These are phyloP conservation scores for Xestia sexstrigata DNA, from an alignment of 2,888 invertebrate genomes.

Conservation along the genomic window DNA sequence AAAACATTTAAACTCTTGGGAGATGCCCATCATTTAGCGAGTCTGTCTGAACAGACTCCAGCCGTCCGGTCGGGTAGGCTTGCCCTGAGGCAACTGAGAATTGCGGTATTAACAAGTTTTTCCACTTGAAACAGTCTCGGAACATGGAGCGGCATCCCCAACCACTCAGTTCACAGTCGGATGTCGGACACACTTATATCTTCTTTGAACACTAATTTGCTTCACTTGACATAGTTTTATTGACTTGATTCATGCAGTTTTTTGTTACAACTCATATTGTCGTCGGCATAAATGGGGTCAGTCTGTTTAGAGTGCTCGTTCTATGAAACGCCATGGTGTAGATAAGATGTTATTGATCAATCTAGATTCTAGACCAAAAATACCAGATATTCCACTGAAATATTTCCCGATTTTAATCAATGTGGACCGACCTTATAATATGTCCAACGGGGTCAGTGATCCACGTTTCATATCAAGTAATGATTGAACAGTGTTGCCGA, in stretches of 20 bases:
- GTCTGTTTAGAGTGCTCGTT: constrained; percentile 4
- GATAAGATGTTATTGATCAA: constrained; percentile 23
- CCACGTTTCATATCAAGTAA: constrained; percentile 65
- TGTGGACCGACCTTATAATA: constrained; percentile 53
- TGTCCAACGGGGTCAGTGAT: constrained; percentile 51
- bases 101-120: constrained; percentile 63
- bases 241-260: constrained; percentile 36
- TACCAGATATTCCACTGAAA: constrained; percentile 5
- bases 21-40: constrained; percentile 59
- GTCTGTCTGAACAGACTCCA: constrained; percentile 52
- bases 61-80: constrained; percentile 37
- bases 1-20: constrained; percentile 44
- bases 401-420: constrained; percentile 35
- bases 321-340: constrained; percentile 9
- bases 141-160: constrained; percentile 47
- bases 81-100: constrained; percentile 49
- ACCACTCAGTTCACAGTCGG: constrained; percentile 48
- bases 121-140: constrained; percentile 57
- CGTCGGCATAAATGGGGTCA: not conserved
- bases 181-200: constrained; percentile 52
- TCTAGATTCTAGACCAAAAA: not conserved
- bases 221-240: constrained; percentile 52
- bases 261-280: constrained; percentile 19
- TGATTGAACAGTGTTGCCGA: constrained; percentile 57
- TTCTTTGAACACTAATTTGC: constrained; percentile 47